Percentiles rank a stretch among this genome's conserved stretches.
phyloP scores from a whole-genome alignment of 2,113 vertebrate species.

The Centropus bengalensis region DNA sequence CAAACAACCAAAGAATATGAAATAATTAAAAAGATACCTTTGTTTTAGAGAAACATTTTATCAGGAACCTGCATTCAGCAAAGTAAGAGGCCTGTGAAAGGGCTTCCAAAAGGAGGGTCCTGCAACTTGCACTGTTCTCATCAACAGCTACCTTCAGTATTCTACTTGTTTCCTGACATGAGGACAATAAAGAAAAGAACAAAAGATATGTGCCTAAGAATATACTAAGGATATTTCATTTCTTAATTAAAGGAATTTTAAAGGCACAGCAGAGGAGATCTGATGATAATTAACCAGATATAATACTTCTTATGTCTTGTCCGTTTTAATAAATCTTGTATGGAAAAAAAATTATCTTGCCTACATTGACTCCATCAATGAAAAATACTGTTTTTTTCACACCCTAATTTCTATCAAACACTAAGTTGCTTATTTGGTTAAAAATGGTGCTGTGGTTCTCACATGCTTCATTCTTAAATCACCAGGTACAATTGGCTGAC shows the following conservation, averaged over 20 bases:
- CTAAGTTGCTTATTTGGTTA: not conserved
- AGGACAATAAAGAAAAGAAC: not conserved
- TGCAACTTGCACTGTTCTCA: not conserved
- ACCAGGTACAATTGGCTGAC: not conserved
- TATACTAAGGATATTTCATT: not conserved
- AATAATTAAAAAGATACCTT: not conserved
- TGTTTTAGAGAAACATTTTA: not conserved
- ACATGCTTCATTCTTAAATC: not conserved
- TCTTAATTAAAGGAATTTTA: not conserved
- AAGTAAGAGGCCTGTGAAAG: not conserved
- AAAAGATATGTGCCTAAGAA: not conserved
- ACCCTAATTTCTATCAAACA: not conserved
- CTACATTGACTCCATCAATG: not conserved
- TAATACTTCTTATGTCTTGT: not conserved
- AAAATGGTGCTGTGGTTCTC: not conserved
- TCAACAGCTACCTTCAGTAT: not conserved
- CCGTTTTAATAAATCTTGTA: not conserved
- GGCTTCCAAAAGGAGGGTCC: not conserved
- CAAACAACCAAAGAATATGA: not conserved
- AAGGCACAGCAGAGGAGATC: not conserved
- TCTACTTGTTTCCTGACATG: not conserved
- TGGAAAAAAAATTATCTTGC: not conserved
- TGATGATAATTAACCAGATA: not conserved
- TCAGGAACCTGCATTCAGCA: not conserved
- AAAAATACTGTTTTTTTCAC: not conserved